Conservation (phyloP, 1,140 invertebrate species). For the Mizuhopecten yessoensis region DNA sequence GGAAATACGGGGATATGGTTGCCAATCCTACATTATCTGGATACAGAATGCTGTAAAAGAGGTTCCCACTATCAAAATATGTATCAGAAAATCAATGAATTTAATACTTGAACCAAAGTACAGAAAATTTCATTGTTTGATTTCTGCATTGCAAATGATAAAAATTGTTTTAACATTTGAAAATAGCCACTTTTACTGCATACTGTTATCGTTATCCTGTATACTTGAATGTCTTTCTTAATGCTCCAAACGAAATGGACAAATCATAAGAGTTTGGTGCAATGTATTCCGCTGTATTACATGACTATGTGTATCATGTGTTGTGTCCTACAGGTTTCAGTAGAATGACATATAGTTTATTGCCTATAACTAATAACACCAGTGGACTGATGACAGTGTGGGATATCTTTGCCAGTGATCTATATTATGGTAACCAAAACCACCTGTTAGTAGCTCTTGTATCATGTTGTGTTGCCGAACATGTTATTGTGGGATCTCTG, state of each 20-base stretch:
- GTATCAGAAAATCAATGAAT: not conserved
- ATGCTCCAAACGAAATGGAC: not conserved
- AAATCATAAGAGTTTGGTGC: not conserved
- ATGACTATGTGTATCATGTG: not conserved
- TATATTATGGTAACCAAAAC: not conserved
- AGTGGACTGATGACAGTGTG: not conserved
- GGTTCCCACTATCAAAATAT: not conserved
- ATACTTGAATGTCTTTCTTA: constrained; percentile 7
- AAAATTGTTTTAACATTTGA: constrained; percentile 2
- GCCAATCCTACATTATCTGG: not conserved
- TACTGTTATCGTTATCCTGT: not conserved
- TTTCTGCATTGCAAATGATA: not conserved
- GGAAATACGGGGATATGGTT: not conserved
- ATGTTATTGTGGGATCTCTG: not conserved
- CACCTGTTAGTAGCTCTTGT: not conserved
- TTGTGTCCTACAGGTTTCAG: not conserved
- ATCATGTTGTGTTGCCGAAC: not conserved
- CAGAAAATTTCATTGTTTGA: not conserved
- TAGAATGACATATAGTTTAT: not conserved
- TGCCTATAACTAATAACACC: not conserved
- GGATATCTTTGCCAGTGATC: not conserved
- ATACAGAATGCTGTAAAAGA: constrained; percentile 32
- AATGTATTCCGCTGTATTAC: not conserved
- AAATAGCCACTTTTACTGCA: constrained; percentile 16
- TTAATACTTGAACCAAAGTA: not conserved